Evolutionary conservation across 2,113 vertebrate genomes (phyloP).

Genomic region (Pseudorectes ferrugineus): DNA sequence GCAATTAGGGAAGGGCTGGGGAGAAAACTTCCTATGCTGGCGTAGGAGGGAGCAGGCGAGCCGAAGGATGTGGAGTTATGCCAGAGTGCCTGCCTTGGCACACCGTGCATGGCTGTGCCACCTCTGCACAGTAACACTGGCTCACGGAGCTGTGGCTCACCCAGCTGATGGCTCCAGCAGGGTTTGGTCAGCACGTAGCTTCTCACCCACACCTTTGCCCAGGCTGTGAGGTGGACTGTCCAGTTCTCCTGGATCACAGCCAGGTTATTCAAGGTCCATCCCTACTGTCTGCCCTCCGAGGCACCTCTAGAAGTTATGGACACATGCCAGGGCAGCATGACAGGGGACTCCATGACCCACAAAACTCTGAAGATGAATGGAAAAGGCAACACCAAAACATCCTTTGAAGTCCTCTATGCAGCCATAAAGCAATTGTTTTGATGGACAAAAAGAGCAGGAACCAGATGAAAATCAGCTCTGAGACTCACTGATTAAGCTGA

Average conservation of each 20-base stretch:
- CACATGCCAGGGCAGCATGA: not conserved
- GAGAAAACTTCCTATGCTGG: not conserved
- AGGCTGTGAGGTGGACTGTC: not conserved
- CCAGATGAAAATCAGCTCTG: not conserved
- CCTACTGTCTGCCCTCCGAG: rapidly evolving
- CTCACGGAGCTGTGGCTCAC: not conserved
- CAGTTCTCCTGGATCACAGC: not conserved
- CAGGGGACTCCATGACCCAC: not conserved
- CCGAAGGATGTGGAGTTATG: rapidly evolving
- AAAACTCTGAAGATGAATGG: not conserved
- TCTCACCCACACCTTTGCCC: not conserved
- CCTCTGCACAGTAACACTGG: not conserved
- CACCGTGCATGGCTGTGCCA: not conserved
- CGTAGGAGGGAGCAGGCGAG: rapidly evolving
- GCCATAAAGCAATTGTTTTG: not conserved
- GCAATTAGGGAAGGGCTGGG: not conserved
- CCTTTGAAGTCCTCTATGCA: not conserved
- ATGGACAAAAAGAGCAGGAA: not conserved
- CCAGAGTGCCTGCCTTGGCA: not conserved
- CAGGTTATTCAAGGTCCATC: not conserved
- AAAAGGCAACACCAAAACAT: not conserved
- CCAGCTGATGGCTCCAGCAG: not conserved
- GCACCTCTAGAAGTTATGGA: not conserved
- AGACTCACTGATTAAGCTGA: not conserved
- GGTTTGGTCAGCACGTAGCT: not conserved